phyloP scores from a whole-genome alignment of 2,797 vertebrate species.

The Heliangelus exortis region DNA sequence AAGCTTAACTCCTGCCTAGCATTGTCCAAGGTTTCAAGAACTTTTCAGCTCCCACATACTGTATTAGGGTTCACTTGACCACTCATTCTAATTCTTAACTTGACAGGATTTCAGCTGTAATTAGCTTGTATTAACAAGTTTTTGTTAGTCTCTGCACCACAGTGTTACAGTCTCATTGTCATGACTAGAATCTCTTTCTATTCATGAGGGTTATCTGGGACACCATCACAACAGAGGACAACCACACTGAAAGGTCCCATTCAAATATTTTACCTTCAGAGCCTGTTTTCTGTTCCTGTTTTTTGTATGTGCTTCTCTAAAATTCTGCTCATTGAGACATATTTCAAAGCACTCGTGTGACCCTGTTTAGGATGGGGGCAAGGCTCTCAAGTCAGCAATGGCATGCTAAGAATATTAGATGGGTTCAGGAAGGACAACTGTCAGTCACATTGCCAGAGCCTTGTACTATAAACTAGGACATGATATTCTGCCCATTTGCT shows the following conservation, averaged over 20 bases:
- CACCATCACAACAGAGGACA: background rate
- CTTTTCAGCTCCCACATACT: background rate
- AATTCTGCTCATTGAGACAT: background rate
- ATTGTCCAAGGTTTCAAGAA: background rate
- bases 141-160: background rate
- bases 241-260: background rate
- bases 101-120: background rate
- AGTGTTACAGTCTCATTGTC: background rate
- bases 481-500: background rate
- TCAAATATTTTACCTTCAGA: background rate
- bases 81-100: background rate
- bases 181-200: background rate
- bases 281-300: background rate
- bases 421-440: background rate
- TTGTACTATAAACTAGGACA: background rate
- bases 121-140: slow-evolving; percentile 2
- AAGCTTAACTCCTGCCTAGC: background rate
- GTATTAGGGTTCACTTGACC: background rate
- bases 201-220: background rate
- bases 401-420: background rate
- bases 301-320: background rate
- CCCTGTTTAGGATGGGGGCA: background rate
- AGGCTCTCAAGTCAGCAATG: background rate
- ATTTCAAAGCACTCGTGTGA: background rate
- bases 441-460: background rate